Conservation (phyloP, 2,888 invertebrate genomes). For the Lumbricus terrestris region DNA sequence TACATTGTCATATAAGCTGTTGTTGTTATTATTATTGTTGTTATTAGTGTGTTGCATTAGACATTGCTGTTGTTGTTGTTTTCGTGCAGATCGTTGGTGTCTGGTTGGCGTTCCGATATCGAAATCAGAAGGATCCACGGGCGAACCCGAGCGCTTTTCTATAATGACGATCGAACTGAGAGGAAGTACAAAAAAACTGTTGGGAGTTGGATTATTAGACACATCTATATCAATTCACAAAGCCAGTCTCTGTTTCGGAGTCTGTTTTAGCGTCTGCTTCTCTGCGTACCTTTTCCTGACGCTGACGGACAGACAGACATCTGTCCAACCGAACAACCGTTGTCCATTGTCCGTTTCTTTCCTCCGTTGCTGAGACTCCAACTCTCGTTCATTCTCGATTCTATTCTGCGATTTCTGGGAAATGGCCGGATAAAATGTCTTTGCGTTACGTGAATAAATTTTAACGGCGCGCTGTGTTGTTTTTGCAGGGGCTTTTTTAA, state of each 20-base stretch:
- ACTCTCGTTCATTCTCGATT: neutral
- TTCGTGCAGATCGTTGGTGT: constrained; percentile 87
- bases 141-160: constrained; percentile 96
- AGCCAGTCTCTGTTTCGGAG: neutral
- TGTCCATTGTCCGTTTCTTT: neutral
- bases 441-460: neutral
- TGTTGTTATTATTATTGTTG: too few species aligned
- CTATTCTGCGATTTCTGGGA: neutral
- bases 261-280: too few species aligned
- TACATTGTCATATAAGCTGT: too few species aligned
- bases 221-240: constrained; percentile 3
- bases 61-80: neutral
- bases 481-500: too few species aligned
- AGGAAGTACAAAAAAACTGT: neutral
- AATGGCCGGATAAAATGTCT: neutral
- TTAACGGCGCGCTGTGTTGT: too few species aligned
- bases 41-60: neutral
- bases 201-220: constrained; percentile 3
- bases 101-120: constrained; percentile 92
- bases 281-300: neutral
- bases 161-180: constrained; percentile 61
- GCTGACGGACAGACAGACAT: neutral
- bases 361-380: neutral
- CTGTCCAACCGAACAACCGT: neutral
- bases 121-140: constrained; percentile 96